These are phyloP conservation scores for Helicolenus hilgendorfi DNA, from an alignment of 2,797 vertebrate species.

Conservation along the genomic window DNA sequence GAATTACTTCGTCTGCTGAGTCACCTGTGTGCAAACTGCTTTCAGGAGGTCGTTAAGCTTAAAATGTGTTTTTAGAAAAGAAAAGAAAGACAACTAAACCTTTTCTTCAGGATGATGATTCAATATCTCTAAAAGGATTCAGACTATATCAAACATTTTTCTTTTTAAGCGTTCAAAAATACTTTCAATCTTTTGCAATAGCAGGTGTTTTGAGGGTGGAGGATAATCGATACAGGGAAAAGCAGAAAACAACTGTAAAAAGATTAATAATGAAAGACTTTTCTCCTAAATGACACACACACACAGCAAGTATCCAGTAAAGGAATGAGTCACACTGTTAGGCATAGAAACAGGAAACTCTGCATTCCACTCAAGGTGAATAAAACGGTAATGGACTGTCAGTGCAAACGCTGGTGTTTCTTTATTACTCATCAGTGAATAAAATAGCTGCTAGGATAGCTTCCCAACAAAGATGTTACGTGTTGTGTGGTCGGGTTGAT, in stretches of 20 bases:
- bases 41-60: background rate
- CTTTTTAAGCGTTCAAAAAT: background rate
- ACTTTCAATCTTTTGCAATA: no score
- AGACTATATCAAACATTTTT: background rate
- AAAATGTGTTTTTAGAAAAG: background rate
- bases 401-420: slow-evolving; percentile 13
- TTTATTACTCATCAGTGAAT: slow-evolving; percentile 35
- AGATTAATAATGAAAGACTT: background rate
- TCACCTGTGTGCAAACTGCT: background rate
- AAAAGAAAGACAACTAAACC: background rate
- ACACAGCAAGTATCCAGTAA: slow-evolving; percentile 11
- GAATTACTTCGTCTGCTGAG: background rate
- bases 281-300: background rate
- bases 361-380: slow-evolving; percentile 34
- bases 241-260: background rate
- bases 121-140: background rate
- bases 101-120: background rate
- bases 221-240: background rate
- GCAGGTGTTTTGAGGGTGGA: background rate
- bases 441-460: background rate
- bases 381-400: slow-evolving; percentile 41
- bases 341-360: slow-evolving; percentile 45
- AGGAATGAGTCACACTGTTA: slow-evolving; percentile 28
- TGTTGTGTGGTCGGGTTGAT: background rate
- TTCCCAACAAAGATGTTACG: background rate